These are phyloP conservation scores for Latrodectus elegans DNA, from an alignment of 2,888 invertebrate species.

Conservation along the genomic window DNA sequence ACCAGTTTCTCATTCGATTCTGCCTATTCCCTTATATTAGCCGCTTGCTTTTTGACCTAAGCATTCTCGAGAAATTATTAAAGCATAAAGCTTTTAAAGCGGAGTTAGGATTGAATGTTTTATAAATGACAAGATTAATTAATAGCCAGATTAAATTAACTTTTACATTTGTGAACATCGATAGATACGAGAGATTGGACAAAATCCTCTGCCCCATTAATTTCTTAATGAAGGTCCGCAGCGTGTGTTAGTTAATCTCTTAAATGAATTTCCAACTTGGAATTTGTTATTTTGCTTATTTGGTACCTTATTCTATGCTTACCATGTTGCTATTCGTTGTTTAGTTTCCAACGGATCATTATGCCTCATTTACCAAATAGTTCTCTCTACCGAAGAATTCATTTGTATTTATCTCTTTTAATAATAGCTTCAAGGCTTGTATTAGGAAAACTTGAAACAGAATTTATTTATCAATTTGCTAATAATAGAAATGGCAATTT, in stretches of 20 bases:
- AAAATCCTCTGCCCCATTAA: constrained; percentile 40
- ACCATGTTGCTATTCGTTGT: no score
- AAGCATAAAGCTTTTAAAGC: constrained; percentile 34
- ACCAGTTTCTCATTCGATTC: constrained; percentile 5
- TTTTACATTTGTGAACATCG: constrained; percentile 37
- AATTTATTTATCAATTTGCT: no score
- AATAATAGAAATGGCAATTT: no score
- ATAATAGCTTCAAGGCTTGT: no score
- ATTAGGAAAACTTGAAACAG: no score
- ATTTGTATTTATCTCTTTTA: no score
- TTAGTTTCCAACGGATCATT: no score
- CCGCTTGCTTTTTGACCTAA: constrained; percentile 8
- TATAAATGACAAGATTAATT: constrained; percentile 54
- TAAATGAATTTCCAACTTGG: constrained; percentile 33
- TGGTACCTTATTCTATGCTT: no score
- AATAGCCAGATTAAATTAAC: constrained; percentile 38
- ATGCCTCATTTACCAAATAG: no score
- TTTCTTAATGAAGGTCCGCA: constrained; percentile 25
- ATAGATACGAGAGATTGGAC: constrained; percentile 27
- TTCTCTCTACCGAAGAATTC: no score
- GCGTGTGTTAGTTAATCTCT: constrained; percentile 28
- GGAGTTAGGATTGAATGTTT: constrained; percentile 29
- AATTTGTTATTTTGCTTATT: constrained; percentile 28
- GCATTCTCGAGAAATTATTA: constrained; percentile 35
- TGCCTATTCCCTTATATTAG: neutral